Evolutionary conservation across 1,140 invertebrate species (phyloP), one percentile per base, ranked within the genome.

Genomic region (Zophobas atratus): DNA sequence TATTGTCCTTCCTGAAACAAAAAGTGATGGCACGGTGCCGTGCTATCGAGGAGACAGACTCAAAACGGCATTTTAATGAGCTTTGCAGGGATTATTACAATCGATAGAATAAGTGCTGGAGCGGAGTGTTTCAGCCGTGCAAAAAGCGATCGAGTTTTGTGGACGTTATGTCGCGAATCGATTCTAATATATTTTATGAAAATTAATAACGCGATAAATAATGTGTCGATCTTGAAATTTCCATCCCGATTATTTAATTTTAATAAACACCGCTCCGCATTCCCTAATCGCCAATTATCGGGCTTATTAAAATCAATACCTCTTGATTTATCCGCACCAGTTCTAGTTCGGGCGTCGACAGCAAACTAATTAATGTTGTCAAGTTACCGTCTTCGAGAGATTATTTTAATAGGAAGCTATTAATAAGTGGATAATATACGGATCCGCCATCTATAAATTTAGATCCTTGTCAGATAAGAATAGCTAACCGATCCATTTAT

Each of bases 1-100:
- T 60, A 60, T 60, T 60, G 56, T 32, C 33, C 56, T 60, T 35
- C 8, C 56, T 60, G 56, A 60, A 60, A 60, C 56, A 60, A 60
- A 46, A 60, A 60, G 34, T 60, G 53, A 55, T 55, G 36, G 56
- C 56, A 35, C 8, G 36, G 35, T 60, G 35, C 56, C 56, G 36
- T 38, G 56, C 56, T 20, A 60, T 60, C 56, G 36, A 39, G 8
- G 33, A 4, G 33, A 4, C 35, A 6, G 56, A 38, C 33, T 55
- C 53, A 2, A 8, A 60, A 60, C n/a, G 33, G 35, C 56, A 38
- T 35, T 46, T 46, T 46, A 46, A 46, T 46, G 43, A 46, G 43
- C 43, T 4, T 4, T 46, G 3, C 43, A 8, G 8, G 43, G 43
- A 20, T 20, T 20, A 20, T 46, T 46, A 46, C 43, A 46, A 20